A percentile compares a stretch with the other conserved stretches of the same genome.
phyloP scores from a whole-genome alignment of 2,797 vertebrate species.

The Pelochelys cantorii region DNA sequence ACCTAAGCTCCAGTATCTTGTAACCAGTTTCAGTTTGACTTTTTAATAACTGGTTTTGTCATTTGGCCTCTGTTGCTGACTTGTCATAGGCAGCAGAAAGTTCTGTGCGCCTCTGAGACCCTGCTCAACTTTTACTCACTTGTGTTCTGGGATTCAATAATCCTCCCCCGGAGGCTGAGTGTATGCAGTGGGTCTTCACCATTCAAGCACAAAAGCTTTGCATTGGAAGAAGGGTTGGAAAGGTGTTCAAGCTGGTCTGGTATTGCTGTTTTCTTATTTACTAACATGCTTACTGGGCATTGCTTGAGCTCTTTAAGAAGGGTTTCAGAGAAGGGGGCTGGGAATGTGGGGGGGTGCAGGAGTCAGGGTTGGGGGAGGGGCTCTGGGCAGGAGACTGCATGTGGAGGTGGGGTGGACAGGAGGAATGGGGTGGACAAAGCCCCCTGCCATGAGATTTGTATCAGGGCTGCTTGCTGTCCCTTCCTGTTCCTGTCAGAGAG shows the following conservation, averaged over 20 bases:
- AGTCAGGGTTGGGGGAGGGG: too few species aligned
- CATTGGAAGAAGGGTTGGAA: background rate
- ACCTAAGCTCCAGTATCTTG: background rate
- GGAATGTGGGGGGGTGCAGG: too few species aligned
- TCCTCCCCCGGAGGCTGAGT: background rate
- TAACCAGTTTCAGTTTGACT: background rate
- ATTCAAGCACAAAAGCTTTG: background rate
- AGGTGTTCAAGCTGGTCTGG: background rate
- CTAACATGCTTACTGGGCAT: too few species aligned
- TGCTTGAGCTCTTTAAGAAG: too few species aligned
- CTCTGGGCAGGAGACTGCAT: too few species aligned
- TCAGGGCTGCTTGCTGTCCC: too few species aligned
- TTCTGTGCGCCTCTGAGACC: background rate
- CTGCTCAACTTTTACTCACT: background rate
- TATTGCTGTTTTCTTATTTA: background rate
- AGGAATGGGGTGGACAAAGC: too few species aligned
- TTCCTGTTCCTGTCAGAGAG: too few species aligned
- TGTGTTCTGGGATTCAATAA: background rate
- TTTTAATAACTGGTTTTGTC: background rate
- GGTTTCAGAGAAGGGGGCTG: too few species aligned
- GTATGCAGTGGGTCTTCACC: background rate
- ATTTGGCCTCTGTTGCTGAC: background rate
- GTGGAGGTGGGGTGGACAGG: too few species aligned
- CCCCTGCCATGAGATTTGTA: too few species aligned
- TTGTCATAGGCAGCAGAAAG: background rate